Evolutionary conservation across 2,888 invertebrate species (phyloP).

Genomic region (Trichacis sp.): DNA sequence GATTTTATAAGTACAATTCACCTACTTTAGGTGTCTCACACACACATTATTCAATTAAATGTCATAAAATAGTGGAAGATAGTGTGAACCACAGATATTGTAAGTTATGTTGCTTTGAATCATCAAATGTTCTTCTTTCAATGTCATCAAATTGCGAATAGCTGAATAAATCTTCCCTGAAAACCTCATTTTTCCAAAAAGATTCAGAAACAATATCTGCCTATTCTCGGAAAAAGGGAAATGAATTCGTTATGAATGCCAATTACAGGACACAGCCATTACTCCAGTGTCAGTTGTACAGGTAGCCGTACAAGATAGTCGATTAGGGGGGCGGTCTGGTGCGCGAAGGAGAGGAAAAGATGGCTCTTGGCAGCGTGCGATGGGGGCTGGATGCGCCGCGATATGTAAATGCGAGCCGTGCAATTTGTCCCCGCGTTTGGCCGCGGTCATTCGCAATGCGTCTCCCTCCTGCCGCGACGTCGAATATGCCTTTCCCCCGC

Average conservation of each 20-base stretch:
- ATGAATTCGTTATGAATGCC: conserved; percentile 5
- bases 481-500: conserved; percentile 30
- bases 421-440: conserved; percentile 55
- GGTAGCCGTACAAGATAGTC: conserved; percentile 14
- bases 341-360: conserved; percentile 6
- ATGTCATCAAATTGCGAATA: too few species aligned
- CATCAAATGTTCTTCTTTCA: too few species aligned
- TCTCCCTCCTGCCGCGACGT: conserved; percentile 10
- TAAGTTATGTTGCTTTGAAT: too few species aligned
- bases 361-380: conserved; percentile 3
- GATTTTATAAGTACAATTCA: too few species aligned
- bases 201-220: too few species aligned
- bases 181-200: too few species aligned
- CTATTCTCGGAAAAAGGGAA: too few species aligned
- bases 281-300: conserved; percentile 14
- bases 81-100: too few species aligned
- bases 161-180: too few species aligned
- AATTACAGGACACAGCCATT: conserved; percentile 16
- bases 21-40: too few species aligned
- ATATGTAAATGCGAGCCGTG: conserved; percentile 54
- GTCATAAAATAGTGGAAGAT: too few species aligned
- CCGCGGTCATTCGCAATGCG: conserved; percentile 12
- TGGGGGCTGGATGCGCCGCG: conserved; percentile 38
- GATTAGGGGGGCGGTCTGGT: neutral
- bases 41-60: too few species aligned